Percentiles rank a stretch among this genome's conserved stretches.
Conservation (phyloP, 2,113 vertebrate genomes). For the Oryzias curvinotus region DNA sequence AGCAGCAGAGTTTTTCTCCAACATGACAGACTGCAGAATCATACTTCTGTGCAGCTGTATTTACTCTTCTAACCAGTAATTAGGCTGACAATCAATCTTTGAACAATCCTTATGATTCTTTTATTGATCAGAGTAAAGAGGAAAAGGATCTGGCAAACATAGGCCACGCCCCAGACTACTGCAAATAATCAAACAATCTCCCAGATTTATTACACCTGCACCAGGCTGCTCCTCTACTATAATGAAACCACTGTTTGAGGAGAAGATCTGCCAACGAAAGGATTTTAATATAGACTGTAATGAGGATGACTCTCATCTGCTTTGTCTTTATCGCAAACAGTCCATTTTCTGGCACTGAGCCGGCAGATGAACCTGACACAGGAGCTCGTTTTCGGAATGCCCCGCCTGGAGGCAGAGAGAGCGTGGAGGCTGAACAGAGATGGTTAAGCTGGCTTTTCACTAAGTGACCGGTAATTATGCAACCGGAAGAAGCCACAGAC, state of each 20-base stretch:
- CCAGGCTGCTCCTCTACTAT: constrained; percentile 50
- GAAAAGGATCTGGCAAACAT: constrained; percentile 14
- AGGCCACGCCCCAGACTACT: constrained; percentile 16
- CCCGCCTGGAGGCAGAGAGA: constrained; percentile 15
- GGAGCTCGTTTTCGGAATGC: constrained; percentile 46
- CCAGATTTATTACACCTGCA: constrained; percentile 26
- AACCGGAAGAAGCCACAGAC: constrained; percentile 24
- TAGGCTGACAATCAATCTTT: too few relatives aligned
- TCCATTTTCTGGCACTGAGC: constrained; percentile 34
- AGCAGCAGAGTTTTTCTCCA: too few relatives aligned
- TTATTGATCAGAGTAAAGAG: constrained; percentile 24
- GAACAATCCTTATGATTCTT: constrained; percentile 1
- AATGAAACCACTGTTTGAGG: constrained; percentile 51
- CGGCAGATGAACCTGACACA: constrained; percentile 57
- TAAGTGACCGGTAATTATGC: constrained; percentile 46
- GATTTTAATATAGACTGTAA: constrained; percentile 48
- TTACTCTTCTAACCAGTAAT: too few relatives aligned
- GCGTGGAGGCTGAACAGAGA: constrained; percentile 14
- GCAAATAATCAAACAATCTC: constrained; percentile 41
- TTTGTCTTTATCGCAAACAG: constrained; percentile 23
- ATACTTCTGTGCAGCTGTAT: too few relatives aligned
- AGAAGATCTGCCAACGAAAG: constrained; percentile 40
- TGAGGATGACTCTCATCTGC: constrained; percentile 30
- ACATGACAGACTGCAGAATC: too few relatives aligned
- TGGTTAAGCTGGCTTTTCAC: constrained; percentile 36